These are phyloP conservation scores for Apotomis betuletana DNA, from an alignment of 2,888 invertebrate genomes.

Conservation along the genomic window DNA sequence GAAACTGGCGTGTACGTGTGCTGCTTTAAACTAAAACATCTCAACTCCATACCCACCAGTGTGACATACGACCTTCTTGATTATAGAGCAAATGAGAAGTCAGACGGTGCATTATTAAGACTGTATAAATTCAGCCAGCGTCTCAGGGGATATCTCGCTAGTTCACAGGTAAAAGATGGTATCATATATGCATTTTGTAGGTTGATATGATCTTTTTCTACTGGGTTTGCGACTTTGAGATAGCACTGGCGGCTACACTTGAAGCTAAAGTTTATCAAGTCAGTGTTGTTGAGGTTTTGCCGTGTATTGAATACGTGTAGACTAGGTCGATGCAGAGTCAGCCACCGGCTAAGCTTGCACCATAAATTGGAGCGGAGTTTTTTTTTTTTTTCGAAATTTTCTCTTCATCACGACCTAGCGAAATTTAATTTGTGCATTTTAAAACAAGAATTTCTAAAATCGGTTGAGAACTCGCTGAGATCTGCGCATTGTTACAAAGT, in stretches of 20 bases:
- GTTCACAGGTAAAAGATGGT: neutral
- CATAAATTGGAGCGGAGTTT: too few species aligned
- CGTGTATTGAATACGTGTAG: conserved; percentile 1
- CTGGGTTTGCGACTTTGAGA: neutral
- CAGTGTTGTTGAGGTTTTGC: neutral
- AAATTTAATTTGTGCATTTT: too few species aligned
- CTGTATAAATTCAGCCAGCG: conserved; percentile 18
- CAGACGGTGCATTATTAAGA: conserved; percentile 15
- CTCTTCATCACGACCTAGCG: too few species aligned
- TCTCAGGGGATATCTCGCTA: neutral
- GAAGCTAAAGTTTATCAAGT: conserved; percentile 16
- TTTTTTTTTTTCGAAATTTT: too few species aligned
- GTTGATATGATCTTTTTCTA: neutral
- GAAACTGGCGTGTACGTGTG: conserved; percentile 23
- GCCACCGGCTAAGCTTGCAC: too few species aligned
- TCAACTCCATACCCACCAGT: neutral
- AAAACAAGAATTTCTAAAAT: too few species aligned
- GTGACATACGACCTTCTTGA: neutral
- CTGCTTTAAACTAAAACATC: neutral
- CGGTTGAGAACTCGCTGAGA: too few species aligned
- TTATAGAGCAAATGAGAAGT: neutral
- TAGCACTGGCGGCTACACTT: conserved; percentile 16
- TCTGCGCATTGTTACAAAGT: too few species aligned
- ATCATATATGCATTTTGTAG: neutral
- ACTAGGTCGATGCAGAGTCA: too few species aligned